These are phyloP conservation scores for Avahi laniger DNA, from an alignment of 2,797 vertebrate genomes.

Conservation along the genomic window DNA sequence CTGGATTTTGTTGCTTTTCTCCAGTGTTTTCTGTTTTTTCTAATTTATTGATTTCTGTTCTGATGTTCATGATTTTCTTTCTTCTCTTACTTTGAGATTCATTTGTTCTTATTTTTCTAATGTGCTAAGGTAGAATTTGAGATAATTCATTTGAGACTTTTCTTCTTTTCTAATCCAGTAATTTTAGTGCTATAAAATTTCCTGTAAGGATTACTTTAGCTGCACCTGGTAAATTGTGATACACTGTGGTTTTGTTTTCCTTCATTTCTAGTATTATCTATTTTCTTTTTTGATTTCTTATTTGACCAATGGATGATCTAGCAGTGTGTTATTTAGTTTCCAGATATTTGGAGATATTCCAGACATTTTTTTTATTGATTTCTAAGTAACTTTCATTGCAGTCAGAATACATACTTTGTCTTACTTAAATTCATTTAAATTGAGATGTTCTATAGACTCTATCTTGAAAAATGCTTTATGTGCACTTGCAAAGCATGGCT, in stretches of 20 bases:
- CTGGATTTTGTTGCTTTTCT: not conserved
- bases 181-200: not conserved
- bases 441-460: not conserved
- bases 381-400: not conserved
- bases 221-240: not conserved
- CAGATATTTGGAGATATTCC: not conserved
- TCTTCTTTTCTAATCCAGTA: not conserved
- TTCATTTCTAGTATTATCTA: no score
- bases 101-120: not conserved
- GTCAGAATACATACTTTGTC: not conserved
- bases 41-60: not conserved
- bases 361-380: no score
- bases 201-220: not conserved
- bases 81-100: not conserved
- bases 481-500: not conserved
- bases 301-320: not conserved
- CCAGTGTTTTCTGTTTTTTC: not conserved
- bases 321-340: not conserved
- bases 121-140: not conserved
- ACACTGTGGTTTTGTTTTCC: not conserved
- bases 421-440: not conserved
- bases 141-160: not conserved
- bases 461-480: not conserved
- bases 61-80: not conserved
- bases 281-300: not conserved